Conservation (phyloP, 2,797 vertebrate genomes). For the Gymnopithys bicolor region DNA sequence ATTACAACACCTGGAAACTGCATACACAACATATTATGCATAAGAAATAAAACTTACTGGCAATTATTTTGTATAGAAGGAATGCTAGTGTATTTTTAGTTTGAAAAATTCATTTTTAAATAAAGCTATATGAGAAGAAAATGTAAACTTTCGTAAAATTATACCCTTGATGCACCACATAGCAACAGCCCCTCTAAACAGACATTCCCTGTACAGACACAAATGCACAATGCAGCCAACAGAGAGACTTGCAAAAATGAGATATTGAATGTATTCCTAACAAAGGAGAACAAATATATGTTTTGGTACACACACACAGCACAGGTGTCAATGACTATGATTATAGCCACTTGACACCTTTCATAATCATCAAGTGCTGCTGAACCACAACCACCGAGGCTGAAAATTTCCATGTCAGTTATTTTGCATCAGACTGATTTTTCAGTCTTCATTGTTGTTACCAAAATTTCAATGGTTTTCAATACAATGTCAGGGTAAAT, state of each 20-base stretch:
- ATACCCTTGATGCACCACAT: not conserved
- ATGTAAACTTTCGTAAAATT: not conserved
- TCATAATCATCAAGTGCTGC: not conserved
- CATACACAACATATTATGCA: not conserved
- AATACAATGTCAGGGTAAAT: not conserved
- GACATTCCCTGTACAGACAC: not conserved
- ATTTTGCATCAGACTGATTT: not conserved
- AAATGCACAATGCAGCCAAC: not conserved
- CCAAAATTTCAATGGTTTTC: slow-evolving; percentile 14
- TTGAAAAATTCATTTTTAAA: not conserved
- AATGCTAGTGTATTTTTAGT: not conserved
- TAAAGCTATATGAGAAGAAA: slow-evolving; percentile 1
- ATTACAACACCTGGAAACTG: not conserved
- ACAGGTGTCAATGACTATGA: not conserved
- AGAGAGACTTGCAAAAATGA: not conserved
- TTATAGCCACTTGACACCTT: slow-evolving; percentile 22
- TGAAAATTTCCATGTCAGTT: slow-evolving; percentile 6
- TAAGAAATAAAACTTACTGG: not conserved
- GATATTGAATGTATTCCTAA: not conserved
- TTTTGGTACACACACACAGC: not conserved
- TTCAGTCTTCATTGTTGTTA: not conserved
- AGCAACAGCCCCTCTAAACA: not conserved
- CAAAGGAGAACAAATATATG: not conserved
- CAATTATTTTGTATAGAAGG: not conserved
- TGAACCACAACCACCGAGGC: not conserved